Percentiles rank a stretch among this genome's conserved stretches.
Conservation (phyloP, 2,888 invertebrate genomes). For the Idaea aversata region DNA sequence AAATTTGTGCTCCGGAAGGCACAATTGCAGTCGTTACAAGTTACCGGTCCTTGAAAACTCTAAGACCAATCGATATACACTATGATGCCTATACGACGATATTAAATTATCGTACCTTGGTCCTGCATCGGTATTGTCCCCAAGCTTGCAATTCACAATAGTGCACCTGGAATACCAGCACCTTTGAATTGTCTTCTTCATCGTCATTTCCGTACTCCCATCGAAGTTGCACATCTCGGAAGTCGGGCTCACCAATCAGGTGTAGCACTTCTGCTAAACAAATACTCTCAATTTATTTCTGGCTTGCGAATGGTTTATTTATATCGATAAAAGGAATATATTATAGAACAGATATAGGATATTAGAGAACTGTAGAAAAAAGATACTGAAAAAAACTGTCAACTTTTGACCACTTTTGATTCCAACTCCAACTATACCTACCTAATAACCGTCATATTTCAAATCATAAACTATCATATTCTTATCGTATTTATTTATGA, state of each 20-base stretch:
- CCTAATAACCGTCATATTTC: not conserved
- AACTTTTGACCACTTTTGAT: not conserved
- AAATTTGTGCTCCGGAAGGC: no score
- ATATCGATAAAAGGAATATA: no score
- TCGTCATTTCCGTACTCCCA: constrained; percentile 80
- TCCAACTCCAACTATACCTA: not conserved
- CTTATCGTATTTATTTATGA: not conserved
- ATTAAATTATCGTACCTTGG: constrained; percentile 77
- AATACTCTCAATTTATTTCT: constrained; percentile 11
- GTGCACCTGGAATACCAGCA: constrained; percentile 84
- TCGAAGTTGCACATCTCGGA: constrained; percentile 82
- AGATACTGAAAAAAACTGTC: no score
- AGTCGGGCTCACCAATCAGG: constrained; percentile 83
- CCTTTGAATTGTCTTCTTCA: constrained; percentile 59
- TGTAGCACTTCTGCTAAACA: constrained; percentile 79
- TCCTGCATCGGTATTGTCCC: constrained; percentile 88
- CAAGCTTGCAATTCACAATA: constrained; percentile 90
- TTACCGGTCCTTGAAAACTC: no score
- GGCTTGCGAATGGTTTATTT: not conserved
- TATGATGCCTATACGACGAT: no score
- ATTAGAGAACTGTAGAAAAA: no score
- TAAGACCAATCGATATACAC: no score
- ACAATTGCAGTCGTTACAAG: no score
- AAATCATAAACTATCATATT: not conserved
- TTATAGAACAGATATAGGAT: no score